Evolutionary conservation across 2,113 vertebrate genomes (phyloP), one percentile per base, ranked within the genome.

Genomic region (Acrocephalus kingi): DNA sequence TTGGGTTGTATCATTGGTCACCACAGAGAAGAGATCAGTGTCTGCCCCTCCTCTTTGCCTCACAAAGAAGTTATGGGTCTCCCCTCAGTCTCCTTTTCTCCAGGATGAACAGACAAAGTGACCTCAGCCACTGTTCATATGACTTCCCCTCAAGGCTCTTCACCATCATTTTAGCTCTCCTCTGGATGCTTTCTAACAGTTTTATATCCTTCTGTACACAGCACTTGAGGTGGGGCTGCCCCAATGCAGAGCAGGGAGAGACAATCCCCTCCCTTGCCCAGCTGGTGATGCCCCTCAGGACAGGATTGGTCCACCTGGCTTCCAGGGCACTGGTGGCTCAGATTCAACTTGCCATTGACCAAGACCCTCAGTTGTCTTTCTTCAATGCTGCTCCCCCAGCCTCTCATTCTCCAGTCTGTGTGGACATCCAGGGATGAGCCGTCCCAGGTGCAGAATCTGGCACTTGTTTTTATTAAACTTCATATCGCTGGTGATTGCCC

Each of bases 311-410:
- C 7, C 49, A 49, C 30, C 17, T 71, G 48, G 28, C 30, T 63
- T 6, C 30, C 25, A 49, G 31, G 35, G 25, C 13, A 56, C 43
- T 49, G 25, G 25, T 66, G 51, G 2, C 12, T 51, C 43, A 11
- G 0, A 0, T 23, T 58, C 18, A 28, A 2, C 27, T 58, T 58
- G 11, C 3, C 43, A 18, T 3, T 0, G 2, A 33, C 51, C 58
- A 35, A 3, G 35, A 58, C 1, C 8, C 21, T 6, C 35, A 19
- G 5, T 1, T 64, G 8, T 15, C 8, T 66, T 80, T 73, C 67
- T 30, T 6, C 22, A 35, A 6, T 35, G 7, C 25, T 64, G 25
- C 11, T 31, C 18, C 12, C 12, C 21, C 35, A 58, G 6, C 22
- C 9, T 56, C 7, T 49, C 25, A 19, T 43, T 64, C 58, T 25